Evolutionary conservation across 30 jellyfish, hydroid and myxozoan species (phyloP).

Genomic region (Hydractinia echinata): DNA sequence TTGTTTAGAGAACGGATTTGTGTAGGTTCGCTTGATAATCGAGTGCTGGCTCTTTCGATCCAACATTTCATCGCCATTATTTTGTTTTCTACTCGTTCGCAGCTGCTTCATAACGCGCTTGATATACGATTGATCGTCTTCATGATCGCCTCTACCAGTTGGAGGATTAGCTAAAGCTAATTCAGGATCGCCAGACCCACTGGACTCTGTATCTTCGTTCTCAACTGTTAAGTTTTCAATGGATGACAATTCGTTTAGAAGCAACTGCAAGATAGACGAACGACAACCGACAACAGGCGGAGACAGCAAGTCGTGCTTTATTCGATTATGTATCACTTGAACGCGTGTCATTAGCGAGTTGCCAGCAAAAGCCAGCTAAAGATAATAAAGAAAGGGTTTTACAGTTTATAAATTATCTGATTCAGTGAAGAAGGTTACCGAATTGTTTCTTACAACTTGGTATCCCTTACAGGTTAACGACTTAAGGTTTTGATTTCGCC

Average conservation of each 20-base stretch:
- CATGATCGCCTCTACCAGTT: background rate
- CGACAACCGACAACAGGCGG: conserved; percentile 17
- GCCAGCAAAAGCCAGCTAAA: background rate
- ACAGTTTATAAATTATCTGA: background rate
- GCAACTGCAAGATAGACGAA: background rate
- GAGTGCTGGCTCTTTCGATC: background rate
- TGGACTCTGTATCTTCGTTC: background rate
- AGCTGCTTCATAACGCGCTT: background rate
- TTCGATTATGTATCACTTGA: background rate
- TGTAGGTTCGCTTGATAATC: background rate
- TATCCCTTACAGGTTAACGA: no score
- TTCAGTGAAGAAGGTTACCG: no score
- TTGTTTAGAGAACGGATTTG: background rate
- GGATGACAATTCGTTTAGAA: conserved; percentile 1
- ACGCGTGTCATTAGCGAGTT: background rate
- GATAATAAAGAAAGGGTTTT: background rate
- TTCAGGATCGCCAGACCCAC: background rate
- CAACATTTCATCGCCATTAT: background rate
- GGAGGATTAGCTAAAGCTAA: background rate
- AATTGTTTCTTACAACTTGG: no score
- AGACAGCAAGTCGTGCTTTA: background rate
- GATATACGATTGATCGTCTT: conserved; percentile 2
- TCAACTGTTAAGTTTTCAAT: background rate
- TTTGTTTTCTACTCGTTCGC: background rate
- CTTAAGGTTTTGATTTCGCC: no score